Conservation (phyloP, 2,113 vertebrate species). For the Perca flavescens region DNA sequence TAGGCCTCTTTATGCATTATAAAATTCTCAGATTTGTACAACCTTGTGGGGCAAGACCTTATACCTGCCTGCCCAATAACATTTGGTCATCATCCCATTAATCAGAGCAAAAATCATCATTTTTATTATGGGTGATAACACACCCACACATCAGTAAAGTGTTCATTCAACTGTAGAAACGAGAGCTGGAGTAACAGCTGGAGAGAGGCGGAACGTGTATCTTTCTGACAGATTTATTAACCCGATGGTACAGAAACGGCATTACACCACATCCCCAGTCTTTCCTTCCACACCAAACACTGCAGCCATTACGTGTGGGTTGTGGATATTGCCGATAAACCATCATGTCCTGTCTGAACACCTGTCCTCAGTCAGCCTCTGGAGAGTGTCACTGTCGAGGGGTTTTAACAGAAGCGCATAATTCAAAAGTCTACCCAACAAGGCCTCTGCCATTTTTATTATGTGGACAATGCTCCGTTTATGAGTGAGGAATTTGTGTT, state of each 20-base stretch:
- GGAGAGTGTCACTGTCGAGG: conserved; percentile 14
- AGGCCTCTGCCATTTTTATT: conserved; percentile 34
- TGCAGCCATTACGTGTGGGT: not conserved
- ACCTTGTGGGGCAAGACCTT: not conserved
- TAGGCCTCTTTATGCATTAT: not conserved
- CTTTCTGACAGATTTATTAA: conserved; percentile 24
- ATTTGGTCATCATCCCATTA: not conserved
- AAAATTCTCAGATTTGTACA: not conserved
- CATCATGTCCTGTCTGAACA: conserved; percentile 20
- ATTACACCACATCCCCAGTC: not conserved
- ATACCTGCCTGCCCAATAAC: not conserved
- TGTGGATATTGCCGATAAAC: not conserved
- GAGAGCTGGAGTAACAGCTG: not conserved
- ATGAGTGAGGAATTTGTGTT: conserved; percentile 19
- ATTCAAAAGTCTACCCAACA: conserved; percentile 26
- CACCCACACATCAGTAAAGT: not conserved
- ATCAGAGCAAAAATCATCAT: conserved; percentile 7
- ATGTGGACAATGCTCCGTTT: conserved; percentile 28
- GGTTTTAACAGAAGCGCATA: not conserved
- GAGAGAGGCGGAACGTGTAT: not conserved
- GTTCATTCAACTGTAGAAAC: conserved; percentile 7
- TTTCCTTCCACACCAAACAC: not conserved
- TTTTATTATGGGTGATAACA: conserved; percentile 6
- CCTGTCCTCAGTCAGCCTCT: conserved; percentile 17
- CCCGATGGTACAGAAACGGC: not conserved